Percentiles rank a stretch among this genome's conserved stretches.
Evolutionary conservation across 2,888 invertebrate genomes (phyloP).

Genomic region (Platerodrilus igneus): DNA sequence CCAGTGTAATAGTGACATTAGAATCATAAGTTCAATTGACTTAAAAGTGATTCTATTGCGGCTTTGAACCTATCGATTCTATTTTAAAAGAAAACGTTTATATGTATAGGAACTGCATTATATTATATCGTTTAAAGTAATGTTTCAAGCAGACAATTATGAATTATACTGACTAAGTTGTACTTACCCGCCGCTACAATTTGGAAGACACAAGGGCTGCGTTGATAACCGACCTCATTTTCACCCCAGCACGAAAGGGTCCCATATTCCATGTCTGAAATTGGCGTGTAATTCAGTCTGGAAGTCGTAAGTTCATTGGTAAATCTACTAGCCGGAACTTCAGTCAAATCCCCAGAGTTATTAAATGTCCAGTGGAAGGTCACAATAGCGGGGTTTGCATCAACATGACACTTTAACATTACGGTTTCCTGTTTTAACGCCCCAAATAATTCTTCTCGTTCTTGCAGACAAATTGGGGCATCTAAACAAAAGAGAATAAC

Average conservation of each 20-base stretch:
- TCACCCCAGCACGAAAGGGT: slow-evolving; percentile 82
- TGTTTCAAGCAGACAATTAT: no score
- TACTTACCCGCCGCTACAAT: slow-evolving; percentile 75
- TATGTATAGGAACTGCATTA: no score
- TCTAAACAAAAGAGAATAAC: slow-evolving; percentile 49
- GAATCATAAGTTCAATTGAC: no score
- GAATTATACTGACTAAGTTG: no score
- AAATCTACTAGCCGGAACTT: slow-evolving; percentile 65
- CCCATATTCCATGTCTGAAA: slow-evolving; percentile 84
- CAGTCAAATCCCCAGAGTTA: slow-evolving; percentile 81
- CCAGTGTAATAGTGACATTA: no score
- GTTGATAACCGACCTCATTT: slow-evolving; percentile 79
- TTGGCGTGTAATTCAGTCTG: slow-evolving; percentile 78
- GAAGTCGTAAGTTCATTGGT: slow-evolving; percentile 65
- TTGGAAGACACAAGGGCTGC: slow-evolving; percentile 81
- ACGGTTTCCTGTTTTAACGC: slow-evolving; percentile 88
- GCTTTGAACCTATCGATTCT: no score
- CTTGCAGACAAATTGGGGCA: slow-evolving; percentile 72
- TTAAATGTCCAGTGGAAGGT: slow-evolving; percentile 92
- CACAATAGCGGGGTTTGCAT: slow-evolving; percentile 81
- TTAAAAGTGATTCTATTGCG: no score
- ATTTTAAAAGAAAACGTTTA: no score
- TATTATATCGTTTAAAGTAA: no score
- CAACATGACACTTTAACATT: slow-evolving; percentile 77
- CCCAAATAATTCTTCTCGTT: slow-evolving; percentile 76